A percentile compares a stretch with the other conserved stretches of the same genome.
Evolutionary conservation across 2,113 vertebrate species (phyloP).

Genomic region (Dissostichus mawsoni): DNA sequence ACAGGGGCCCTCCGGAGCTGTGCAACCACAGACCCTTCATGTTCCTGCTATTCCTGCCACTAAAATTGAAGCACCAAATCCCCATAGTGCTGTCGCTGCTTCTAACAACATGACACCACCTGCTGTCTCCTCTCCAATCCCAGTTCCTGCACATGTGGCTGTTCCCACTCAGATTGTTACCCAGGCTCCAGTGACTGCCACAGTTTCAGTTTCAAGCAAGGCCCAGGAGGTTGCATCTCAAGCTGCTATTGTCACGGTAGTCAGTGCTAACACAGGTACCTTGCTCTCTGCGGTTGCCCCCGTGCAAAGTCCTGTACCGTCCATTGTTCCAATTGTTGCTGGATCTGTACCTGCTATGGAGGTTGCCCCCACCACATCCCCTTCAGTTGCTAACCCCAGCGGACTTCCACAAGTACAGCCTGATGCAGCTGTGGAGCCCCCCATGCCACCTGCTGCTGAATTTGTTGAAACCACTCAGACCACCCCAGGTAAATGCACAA

Average conservation of each 20-base stretch:
- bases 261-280: constrained; percentile 38
- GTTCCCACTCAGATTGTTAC: constrained; percentile 47
- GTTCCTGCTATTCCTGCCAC: constrained; percentile 52
- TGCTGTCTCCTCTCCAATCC: constrained; percentile 56
- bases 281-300: constrained; percentile 58
- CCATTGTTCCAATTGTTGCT: constrained; percentile 64
- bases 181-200: constrained; percentile 53
- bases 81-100: constrained; percentile 40
- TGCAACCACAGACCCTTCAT: constrained; percentile 51
- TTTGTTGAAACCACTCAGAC: constrained; percentile 58
- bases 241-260: constrained; percentile 49
- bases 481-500: constrained; percentile 70
- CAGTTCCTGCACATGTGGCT: constrained; percentile 53
- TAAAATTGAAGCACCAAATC: constrained; percentile 56
- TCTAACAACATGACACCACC: constrained; percentile 47
- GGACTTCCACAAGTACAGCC: constrained; percentile 57
- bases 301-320: constrained; percentile 66
- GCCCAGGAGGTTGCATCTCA: constrained; percentile 50
- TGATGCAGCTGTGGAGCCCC: constrained; percentile 40
- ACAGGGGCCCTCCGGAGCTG: constrained; percentile 67
- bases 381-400: constrained; percentile 54
- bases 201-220: constrained; percentile 47
- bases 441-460: constrained; percentile 31
- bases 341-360: constrained; percentile 63
- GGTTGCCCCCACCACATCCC: constrained; percentile 40